Evolutionary conservation across 2,113 vertebrate species (phyloP), one percentile per base, ranked within the genome.

Genomic region (Alethe castanea): DNA sequence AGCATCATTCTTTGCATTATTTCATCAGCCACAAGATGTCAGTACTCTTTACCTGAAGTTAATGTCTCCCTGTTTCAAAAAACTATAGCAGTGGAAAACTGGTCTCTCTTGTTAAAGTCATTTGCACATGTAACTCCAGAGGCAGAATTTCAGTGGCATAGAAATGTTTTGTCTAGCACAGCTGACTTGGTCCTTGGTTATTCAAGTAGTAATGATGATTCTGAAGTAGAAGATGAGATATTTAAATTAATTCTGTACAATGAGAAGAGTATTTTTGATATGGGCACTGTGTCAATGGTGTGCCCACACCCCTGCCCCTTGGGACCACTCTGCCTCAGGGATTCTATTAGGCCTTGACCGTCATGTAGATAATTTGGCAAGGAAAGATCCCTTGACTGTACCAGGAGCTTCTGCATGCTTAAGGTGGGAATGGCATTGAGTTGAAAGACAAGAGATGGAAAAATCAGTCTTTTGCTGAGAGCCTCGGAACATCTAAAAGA

Each of bases 11-110:
- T 54, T 50, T 95, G 92, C 77, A 92, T 64, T 97, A 90, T 82
- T 95, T 31, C 11, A 50, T 20, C 1, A 47, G 66, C 96, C 97
- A 97, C 97, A 93, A 96, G 97, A 94, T 98, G 98, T 96, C 97
- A 97, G 78, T 91, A 74, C 33, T 31, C 79, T 22, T 65, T 31
- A 80, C 7, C 48, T 56, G 93, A 97, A 97, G 44, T 14, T 23
- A 25, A 23, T 2, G 17, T 2, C 47, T 65, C 26, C 15, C 35
- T 4, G 2, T 29, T 12, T 13, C 4, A 11, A 47, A 79, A 81
- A 60, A 23, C 12, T 4, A 1, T 0, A 26, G 16, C 1, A 0
- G 17, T 8, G 25, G 29, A n/a, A 52, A 66, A 24, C 11, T 1
- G 11, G 22, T 31, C 25, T 36, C 23, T 2, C 1, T 0, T 5